Conservation (phyloP, 2,888 invertebrate genomes). For the Octodonta nipae region DNA sequence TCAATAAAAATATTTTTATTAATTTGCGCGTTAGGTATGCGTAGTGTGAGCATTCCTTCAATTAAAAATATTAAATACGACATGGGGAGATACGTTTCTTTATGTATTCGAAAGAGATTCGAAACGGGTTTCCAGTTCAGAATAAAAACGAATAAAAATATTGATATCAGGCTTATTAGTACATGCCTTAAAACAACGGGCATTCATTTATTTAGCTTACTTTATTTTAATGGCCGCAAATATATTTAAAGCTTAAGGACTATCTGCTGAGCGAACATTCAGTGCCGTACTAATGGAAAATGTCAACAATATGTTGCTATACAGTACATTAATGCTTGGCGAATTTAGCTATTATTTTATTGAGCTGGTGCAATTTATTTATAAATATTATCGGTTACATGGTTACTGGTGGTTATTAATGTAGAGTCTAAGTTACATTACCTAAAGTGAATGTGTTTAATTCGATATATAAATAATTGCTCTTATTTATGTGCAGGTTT, state of each 20-base stretch:
- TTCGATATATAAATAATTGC: no score
- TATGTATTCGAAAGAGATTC: slow-evolving; percentile 1
- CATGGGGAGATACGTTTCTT: slow-evolving; percentile 10
- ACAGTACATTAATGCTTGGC: no score
- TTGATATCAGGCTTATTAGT: slow-evolving; percentile 27
- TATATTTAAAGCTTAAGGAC: slow-evolving; percentile 11
- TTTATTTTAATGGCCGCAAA: slow-evolving; percentile 23
- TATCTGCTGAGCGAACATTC: not conserved
- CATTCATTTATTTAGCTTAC: slow-evolving; percentile 24
- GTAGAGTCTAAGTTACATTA: no score
- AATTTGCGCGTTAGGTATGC: slow-evolving; percentile 7
- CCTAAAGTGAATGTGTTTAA: no score
- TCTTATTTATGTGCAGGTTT: no score
- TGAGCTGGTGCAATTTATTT: no score
- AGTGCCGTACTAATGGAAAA: slow-evolving; percentile 2
- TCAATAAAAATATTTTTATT: no score
- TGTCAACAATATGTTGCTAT: no score
- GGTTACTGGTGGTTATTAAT: no score
- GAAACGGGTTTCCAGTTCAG: slow-evolving; percentile 1
- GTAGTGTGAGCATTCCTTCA: slow-evolving; percentile 17
- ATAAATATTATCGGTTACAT: no score
- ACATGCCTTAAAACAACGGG: slow-evolving; percentile 20
- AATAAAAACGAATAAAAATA: slow-evolving; percentile 18
- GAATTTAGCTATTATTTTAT: no score
- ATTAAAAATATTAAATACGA: slow-evolving; percentile 25